Percentiles rank a stretch among this genome's conserved stretches.
Evolutionary conservation across 2,888 invertebrate species (phyloP).

Genomic region (Idaea aversata): DNA sequence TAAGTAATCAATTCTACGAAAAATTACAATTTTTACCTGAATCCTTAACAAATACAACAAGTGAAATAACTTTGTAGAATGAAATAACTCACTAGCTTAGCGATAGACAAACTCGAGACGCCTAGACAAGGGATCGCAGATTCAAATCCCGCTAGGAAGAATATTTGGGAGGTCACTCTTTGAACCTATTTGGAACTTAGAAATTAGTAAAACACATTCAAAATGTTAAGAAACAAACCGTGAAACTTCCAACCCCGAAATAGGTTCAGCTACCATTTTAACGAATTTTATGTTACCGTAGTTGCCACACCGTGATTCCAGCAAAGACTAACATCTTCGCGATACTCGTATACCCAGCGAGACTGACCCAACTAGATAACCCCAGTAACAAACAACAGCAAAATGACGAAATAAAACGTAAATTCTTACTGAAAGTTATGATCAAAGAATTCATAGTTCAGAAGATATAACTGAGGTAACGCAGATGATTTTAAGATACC

Average conservation of each 20-base stretch:
- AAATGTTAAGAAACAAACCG: slow-evolving; percentile 67
- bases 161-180: too few species aligned
- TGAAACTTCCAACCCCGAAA: slow-evolving; percentile 85
- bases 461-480: neutral
- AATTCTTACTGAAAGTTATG: neutral
- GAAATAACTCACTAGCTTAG: too few species aligned
- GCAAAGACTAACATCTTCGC: neutral
- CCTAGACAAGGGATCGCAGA: too few species aligned
- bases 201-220: neutral
- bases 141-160: too few species aligned
- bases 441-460: neutral
- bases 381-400: neutral
- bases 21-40: neutral
- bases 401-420: neutral
- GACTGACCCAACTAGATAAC: neutral
- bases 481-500: neutral
- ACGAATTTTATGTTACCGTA: slow-evolving; percentile 34
- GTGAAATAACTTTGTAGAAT: neutral
- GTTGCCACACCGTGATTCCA: neutral
- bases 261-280: slow-evolving; percentile 65
- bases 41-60: neutral
- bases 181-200: too few species aligned
- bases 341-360: neutral
- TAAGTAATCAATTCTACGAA: neutral
- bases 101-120: too few species aligned